Evolutionary conservation across 2,888 invertebrate genomes (phyloP), one percentile per base, ranked within the genome.

Genomic region (Omphaloscelis lunosa): DNA sequence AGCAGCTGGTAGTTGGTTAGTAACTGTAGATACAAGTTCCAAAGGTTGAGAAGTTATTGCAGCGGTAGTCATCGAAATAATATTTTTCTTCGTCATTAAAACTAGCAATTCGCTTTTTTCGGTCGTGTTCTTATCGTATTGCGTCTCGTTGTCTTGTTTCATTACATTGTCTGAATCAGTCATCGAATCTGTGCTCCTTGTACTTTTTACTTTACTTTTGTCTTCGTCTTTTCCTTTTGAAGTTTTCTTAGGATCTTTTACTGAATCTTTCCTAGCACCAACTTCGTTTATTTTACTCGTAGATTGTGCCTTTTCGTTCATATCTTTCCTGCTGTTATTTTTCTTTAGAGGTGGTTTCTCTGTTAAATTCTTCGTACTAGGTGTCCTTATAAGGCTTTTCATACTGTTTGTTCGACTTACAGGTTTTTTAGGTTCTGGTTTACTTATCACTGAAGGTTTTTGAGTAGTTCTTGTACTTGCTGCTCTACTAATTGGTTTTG

Each of bases 51-150:
- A 95, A 71, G 97, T 97, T 71, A 97, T 97, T 11, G 97, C 97
- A 34, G 97, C 97, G 9, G 97, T 97, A 23, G 97, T 97, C 97
- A 97, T 97, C 29, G 97, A 97, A 62, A 97, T 95, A 39, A 97
- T 94, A 82, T 93, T 97, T 88, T 96, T 96, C 89, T 97, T 97
- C 0, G 97, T 97, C 72, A 97, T 87, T 72, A 96, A 94, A 12
- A 97, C 94, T 27, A 97, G 89, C 77, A 56, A 68, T 39, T 96
- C 96, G 39, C 94, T 95, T 85, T 94, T 95, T 29, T 94, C 95
- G 82, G 94, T 94, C n/a, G 93, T 93, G 23, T 92, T 88, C 90
- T 96, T 96, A 79, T 97, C 97, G 83, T 95, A 96, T 87, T 97
- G 97, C 0, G 97, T 97, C 88, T 96, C 95, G 80, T 93, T 96